Evolutionary conservation across 2,113 vertebrate species (phyloP), one percentile per base, ranked within the genome.

Genomic region (Hypanus sabinus): DNA sequence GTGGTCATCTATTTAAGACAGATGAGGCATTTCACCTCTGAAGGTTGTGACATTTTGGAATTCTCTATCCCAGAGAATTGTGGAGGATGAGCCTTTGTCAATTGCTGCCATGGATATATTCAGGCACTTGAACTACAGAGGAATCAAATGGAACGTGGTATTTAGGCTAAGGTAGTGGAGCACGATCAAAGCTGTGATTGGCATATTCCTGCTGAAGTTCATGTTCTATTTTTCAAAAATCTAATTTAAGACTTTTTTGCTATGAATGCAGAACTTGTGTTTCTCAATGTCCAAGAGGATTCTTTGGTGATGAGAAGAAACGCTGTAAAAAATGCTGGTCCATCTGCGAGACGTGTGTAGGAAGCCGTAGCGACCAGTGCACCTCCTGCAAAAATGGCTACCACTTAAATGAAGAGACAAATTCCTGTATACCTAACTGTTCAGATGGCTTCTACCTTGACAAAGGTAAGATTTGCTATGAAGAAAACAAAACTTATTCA

Each of bases 321-420:
- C 98, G 98, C 55, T 99, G 98, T 96, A 98, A 99, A 95, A 99
- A 99, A 96, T 99, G 99, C 94, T 98, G 97, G 24, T 97, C 98
- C 22, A 96, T 97, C 94, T 99, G 98, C 83, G 98, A 99, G 95
- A 97, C 97, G 93, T 99, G 98, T 95, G 95, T 99, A 38, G 98
- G 98, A 93, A 97, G 98, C 95, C 98, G 98, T 0, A 97, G 96
- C 16, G 98, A 99, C 96, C 98, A 99, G 95, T 99, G 99, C 96
- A 97, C 97, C 94, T 96, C 98, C 87, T 99, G 99, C 95, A 98
- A 98, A 96, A 95, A 96, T 4, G 98, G 98, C 36, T 98, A 97
- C 96, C 98, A 98, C 96, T 97, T 99, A 95, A 97, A 97, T 65
- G 98, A 99, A 96, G 98, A 98, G 94, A 96, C 96, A 95, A 98